Evolutionary conservation across 2,797 vertebrate genomes (phyloP), one percentile per base, ranked within the genome.

Genomic region (Ceryle rudis): DNA sequence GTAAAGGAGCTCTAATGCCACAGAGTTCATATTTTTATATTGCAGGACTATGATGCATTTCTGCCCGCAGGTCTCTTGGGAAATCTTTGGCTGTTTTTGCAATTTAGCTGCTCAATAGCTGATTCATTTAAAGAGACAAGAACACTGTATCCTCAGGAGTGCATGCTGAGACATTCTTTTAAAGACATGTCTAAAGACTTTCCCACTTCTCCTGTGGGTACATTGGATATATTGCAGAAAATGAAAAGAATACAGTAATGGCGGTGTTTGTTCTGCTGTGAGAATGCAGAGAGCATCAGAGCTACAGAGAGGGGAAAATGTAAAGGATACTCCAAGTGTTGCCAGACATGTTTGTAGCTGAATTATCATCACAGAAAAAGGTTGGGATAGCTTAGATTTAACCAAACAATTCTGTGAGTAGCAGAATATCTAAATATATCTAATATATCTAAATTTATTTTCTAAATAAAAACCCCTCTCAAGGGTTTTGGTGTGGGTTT

Each of bases 101-200:
- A 89, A 82, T 93, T 87, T 80, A 77, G 67, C 58, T 85, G 84
- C 52, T 87, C 55, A 82, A 67, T 17, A 78, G 74, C 42, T 89
- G 81, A 67, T 60, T 89, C 86, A 62, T 84, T 94, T 94, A 96
- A 96, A 94, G 78, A 62, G 67, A 64, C 74, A 77, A 18, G 47
- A 94, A 71, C 78, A 46, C 49, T 29, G 22, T 84, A 73, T 81
- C 66, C 81, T 77, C 71, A 23, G 26, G 16, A 83, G 35, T 14
- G 13, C 33, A 9, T 54, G 42, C 42, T 46, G 55, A 82, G 73
- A 51, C 2, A 2, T 44, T 95, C 39, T 86, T 80, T 86, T 79
- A 70, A 87, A 93, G 66, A 73, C 7, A 3, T 1, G 21, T 35
- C 44, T 86, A 57, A 90, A 73, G 73, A 51, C 31, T 80, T 93